A percentile compares a stretch with the other conserved stretches of the same genome.
Conservation (phyloP, 2,797 vertebrate species). For the Lutra lutra region DNA sequence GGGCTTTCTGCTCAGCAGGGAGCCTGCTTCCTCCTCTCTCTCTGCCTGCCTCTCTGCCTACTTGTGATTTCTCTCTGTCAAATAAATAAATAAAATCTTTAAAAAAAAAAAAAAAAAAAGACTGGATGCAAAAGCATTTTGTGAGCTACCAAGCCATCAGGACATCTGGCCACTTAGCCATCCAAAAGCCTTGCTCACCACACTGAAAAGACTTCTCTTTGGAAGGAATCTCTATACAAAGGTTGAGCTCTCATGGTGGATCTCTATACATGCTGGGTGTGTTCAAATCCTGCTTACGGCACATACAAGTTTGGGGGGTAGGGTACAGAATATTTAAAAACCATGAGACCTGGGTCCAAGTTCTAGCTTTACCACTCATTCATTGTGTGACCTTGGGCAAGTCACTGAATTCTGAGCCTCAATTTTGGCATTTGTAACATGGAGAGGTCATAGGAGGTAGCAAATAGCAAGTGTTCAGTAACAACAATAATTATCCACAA, state of each 20-base stretch:
- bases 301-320: background rate
- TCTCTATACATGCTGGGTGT: background rate
- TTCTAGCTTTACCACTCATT: conserved; percentile 38
- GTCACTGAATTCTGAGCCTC: conserved; percentile 46
- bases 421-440: conserved; percentile 45
- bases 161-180: background rate
- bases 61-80: too few relatives aligned
- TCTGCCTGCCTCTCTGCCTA: too few relatives aligned
- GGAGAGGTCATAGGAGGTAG: background rate
- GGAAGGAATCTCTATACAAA: background rate
- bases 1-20: too few relatives aligned
- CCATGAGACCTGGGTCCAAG: background rate
- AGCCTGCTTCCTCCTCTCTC: too few relatives aligned
- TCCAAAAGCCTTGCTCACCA: background rate
- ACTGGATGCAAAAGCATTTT: background rate
- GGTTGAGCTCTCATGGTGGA: background rate
- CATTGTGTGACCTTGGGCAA: conserved; percentile 38
- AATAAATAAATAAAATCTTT: too few relatives aligned
- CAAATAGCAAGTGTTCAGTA: background rate
- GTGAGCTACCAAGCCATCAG: conserved; percentile 5
- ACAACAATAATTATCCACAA: background rate
- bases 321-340: conserved; percentile 10
- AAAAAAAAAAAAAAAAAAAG: too few relatives aligned
- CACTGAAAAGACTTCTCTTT: conserved; percentile 16
- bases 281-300: conserved; percentile 38